Evolutionary conservation across 2,888 invertebrate genomes (phyloP).

Genomic region (Polietes domitor): DNA sequence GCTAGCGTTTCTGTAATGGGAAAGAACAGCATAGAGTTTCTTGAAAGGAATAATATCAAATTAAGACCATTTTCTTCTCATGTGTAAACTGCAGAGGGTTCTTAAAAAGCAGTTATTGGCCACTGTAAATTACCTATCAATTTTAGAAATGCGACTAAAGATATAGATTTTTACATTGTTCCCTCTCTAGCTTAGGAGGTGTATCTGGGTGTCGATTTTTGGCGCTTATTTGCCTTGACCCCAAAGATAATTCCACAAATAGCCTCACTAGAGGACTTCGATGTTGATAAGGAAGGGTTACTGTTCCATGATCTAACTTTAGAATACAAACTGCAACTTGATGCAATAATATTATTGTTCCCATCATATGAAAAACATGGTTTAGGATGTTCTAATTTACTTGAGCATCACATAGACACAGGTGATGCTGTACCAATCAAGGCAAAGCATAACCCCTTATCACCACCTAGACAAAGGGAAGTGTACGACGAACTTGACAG

Average conservation of each 20-base stretch:
- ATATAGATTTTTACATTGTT: conserved; percentile 29
- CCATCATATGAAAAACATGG: conserved; percentile 25
- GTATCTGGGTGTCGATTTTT: conserved; percentile 24
- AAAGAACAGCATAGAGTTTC: conserved; percentile 18
- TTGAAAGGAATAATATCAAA: background rate
- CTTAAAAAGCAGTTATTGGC: conserved; percentile 9
- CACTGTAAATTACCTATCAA: conserved; percentile 13
- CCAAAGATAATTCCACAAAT: conserved; percentile 29
- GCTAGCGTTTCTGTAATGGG: conserved; percentile 28
- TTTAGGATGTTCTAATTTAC: conserved; percentile 15
- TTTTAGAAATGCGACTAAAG: conserved; percentile 1
- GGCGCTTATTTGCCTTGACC: conserved; percentile 30
- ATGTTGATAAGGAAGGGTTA: background rate
- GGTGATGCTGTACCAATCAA: conserved; percentile 42
- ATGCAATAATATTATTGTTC: conserved; percentile 14
- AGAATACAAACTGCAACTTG: conserved; percentile 17
- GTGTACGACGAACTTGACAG: conserved; percentile 49
- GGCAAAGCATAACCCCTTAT: conserved; percentile 40
- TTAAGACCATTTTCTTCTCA: background rate
- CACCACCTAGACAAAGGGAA: conserved; percentile 51
- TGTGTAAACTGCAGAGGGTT: conserved; percentile 36
- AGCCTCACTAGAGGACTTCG: background rate
- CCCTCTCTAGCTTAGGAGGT: conserved; percentile 16
- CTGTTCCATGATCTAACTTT: conserved; percentile 7
- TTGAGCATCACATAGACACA: conserved; percentile 31